phyloP scores from a whole-genome alignment of 1,140 invertebrate species.

The Lasioglossum baleicum region DNA sequence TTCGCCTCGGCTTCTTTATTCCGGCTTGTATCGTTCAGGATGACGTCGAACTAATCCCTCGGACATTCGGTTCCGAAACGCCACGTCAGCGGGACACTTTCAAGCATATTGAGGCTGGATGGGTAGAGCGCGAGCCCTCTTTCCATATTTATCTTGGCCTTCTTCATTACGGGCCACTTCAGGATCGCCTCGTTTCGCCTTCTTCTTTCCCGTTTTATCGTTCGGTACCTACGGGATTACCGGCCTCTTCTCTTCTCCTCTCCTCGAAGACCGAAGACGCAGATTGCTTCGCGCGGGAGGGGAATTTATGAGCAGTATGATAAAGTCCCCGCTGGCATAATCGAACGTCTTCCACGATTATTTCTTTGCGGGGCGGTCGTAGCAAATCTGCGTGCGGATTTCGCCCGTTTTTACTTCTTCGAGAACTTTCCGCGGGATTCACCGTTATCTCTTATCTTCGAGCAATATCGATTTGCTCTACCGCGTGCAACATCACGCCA shows the following conservation, averaged over 20 bases:
- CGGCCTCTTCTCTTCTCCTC: constrained; percentile 44
- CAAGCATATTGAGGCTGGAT: constrained; percentile 74
- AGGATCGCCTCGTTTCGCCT: constrained; percentile 25
- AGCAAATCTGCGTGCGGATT: neutral
- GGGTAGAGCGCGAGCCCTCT: constrained; percentile 67
- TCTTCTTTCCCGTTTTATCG: constrained; percentile 40
- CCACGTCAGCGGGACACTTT: constrained; percentile 74
- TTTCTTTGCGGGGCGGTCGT: constrained; percentile 16
- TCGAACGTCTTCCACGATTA: constrained; percentile 49
- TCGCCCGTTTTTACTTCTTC: no score
- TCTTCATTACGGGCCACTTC: constrained; percentile 64
- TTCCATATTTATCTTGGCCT: constrained; percentile 74
- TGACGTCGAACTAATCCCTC: constrained; percentile 61
- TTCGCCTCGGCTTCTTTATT: no score
- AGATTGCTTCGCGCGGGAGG: constrained; percentile 55
- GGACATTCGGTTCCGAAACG: constrained; percentile 70
- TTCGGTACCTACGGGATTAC: constrained; percentile 55
- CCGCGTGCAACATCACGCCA: no score
- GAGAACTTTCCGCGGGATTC: no score
- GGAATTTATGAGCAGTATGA: constrained; percentile 60
- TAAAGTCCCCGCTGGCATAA: constrained; percentile 55
- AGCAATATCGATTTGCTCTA: no score
- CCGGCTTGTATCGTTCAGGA: constrained; percentile 10
- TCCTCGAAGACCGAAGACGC: constrained; percentile 49
- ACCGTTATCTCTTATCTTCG: no score